These are phyloP conservation scores for Phrynocephalus versicolor DNA, from an alignment of 2,113 vertebrate genomes.

Conservation along the genomic window DNA sequence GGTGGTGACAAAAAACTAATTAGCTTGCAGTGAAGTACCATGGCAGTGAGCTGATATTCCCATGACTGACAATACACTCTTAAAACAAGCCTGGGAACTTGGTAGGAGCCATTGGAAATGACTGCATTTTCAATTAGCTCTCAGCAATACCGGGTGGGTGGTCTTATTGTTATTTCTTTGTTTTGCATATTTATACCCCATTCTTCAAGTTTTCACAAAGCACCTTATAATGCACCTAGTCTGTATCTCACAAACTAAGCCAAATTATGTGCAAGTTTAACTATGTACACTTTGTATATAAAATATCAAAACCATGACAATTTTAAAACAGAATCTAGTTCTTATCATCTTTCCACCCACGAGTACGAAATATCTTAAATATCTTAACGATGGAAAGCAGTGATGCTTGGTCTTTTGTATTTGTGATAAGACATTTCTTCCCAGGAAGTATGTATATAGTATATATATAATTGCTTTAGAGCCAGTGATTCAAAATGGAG, in stretches of 20 bases:
- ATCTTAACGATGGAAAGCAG: too few relatives aligned
- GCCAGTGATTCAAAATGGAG: too few relatives aligned
- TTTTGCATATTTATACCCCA: background rate
- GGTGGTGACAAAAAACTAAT: slow-evolving; percentile 62
- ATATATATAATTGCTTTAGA: too few relatives aligned
- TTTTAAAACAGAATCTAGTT: slow-evolving; percentile 16
- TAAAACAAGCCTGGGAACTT: slow-evolving; percentile 49
- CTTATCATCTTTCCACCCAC: slow-evolving; percentile 5
- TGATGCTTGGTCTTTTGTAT: too few relatives aligned
- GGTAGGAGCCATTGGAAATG: slow-evolving; percentile 28
- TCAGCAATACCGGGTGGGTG: slow-evolving; percentile 40
- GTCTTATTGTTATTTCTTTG: slow-evolving; percentile 31
- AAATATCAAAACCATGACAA: slow-evolving; percentile 26
- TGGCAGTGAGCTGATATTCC: slow-evolving; percentile 50
- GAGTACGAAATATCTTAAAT: background rate
- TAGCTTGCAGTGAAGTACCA: slow-evolving; percentile 52
- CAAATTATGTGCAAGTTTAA: too few relatives aligned
- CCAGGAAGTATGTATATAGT: too few relatives aligned
- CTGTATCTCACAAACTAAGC: too few relatives aligned
- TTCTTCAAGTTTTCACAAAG: background rate
- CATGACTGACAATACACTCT: slow-evolving; percentile 51
- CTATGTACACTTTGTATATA: too few relatives aligned
- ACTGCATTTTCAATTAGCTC: slow-evolving; percentile 45
- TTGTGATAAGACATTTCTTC: too few relatives aligned
- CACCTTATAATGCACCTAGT: background rate